Evolutionary conservation across 2,113 vertebrate species (phyloP), one percentile per base, ranked within the genome.

Genomic region (Paradoxurus hermaphroditus): DNA sequence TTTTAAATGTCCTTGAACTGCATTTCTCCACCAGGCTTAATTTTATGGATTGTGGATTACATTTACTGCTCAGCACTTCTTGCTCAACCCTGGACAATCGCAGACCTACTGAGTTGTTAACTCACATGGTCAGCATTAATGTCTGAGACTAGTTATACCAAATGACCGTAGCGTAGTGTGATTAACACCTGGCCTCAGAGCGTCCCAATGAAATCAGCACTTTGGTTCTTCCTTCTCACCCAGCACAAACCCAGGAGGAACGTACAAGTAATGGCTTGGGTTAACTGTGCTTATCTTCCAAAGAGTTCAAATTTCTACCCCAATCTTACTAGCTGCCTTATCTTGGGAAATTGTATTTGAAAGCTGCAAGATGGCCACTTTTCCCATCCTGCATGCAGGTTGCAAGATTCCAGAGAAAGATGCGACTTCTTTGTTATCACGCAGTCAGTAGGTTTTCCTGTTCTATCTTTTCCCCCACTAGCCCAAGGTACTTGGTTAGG

Each of bases 41-140:
- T 98, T 98, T 97, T 97, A 97, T 96, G 97, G 97, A 86, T 91
- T 97, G 97, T 96, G 95, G 97, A 94, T 97, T 94, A 96, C 97
- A 79, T 93, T 98, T 97, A 98, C 97, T 92, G 96, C 97, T 97
- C 97, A 97, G 97, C 97, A 96, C 90, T 97, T 97, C 97, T 95
- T 88, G 51, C 92, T 85, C 78, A 95, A 68, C 70, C 93, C 95
- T 39, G 44, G 97, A 90, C 90, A 65, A 97, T 82, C 4, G 34
- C 86, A 84, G 96, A 91, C 93, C 93, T 92, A 90, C 95, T 46
- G 84, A 97, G 95, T 96, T 96, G 95, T 94, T 96, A 96, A 97
- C 96, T 92, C 96, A 90, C 95, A 46, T 16, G 96, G 93, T 97
- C 96, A 97, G 96, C 97, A 92, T 56, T 87, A 81, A 85, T 56